Conservation (phyloP, 2,888 invertebrate species). For the Sympetrum striolatum region DNA sequence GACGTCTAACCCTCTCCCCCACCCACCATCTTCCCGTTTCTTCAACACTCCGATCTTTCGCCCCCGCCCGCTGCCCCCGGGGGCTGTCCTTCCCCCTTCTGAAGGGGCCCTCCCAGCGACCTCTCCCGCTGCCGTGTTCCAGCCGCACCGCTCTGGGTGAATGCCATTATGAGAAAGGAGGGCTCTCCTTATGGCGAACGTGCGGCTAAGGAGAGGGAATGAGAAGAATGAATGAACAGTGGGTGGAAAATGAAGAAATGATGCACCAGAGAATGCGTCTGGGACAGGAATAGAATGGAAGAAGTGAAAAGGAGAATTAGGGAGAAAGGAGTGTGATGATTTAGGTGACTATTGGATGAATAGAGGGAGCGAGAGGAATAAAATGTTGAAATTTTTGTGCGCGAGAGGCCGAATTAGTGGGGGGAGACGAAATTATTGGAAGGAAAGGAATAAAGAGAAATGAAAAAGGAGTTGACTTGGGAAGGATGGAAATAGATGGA, state of each 20-base stretch:
- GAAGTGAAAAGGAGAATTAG: background rate
- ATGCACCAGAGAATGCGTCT: background rate
- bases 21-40: background rate
- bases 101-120: background rate
- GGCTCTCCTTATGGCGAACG: too few relatives aligned
- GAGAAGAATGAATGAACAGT: background rate
- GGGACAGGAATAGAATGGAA: background rate
- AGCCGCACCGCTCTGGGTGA: background rate
- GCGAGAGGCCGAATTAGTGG: too few relatives aligned
- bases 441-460: too few relatives aligned
- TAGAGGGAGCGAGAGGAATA: too few relatives aligned
- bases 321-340: background rate
- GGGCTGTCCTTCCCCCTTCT: background rate
- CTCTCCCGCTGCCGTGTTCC: background rate
- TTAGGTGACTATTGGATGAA: background rate
- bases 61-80: background rate
- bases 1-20: slow-evolving; percentile 15
- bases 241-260: background rate
- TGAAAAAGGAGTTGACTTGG: too few relatives aligned
- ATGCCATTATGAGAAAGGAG: background rate
- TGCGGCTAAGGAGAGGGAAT: background rate
- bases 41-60: background rate
- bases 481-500: too few relatives aligned
- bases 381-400: too few relatives aligned
- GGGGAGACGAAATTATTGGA: too few relatives aligned